phyloP scores from a whole-genome alignment of 2,797 vertebrate genomes.

The Peromyscus melanophrys region DNA sequence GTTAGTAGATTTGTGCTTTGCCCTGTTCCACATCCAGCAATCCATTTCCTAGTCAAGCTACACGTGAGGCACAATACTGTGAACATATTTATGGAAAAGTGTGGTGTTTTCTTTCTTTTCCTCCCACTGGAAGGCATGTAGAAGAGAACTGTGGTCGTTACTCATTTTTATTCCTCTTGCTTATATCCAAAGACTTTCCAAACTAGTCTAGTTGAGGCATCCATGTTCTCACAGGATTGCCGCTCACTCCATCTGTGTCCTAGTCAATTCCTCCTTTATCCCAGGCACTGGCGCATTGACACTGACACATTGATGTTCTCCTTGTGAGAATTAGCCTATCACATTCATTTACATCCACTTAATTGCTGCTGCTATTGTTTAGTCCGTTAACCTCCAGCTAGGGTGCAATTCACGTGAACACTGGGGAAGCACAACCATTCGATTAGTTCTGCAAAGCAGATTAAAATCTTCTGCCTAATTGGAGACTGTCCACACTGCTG shows the following conservation, averaged over 20 bases:
- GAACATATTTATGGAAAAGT: slow-evolving; percentile 62
- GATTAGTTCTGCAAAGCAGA: slow-evolving; percentile 84
- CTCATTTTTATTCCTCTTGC: slow-evolving; percentile 77
- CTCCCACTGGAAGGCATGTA: slow-evolving; percentile 70
- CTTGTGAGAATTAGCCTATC: slow-evolving; percentile 83
- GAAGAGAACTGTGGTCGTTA: slow-evolving; percentile 54
- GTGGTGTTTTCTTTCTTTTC: slow-evolving; percentile 57
- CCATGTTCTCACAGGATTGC: slow-evolving; percentile 3
- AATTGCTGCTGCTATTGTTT: slow-evolving; percentile 83
- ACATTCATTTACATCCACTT: slow-evolving; percentile 84
- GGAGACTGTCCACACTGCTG: slow-evolving; percentile 75
- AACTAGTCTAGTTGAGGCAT: slow-evolving; percentile 43
- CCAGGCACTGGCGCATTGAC: slow-evolving; percentile 53
- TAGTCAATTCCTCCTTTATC: slow-evolving; percentile 58
- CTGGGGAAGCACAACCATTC: slow-evolving; percentile 81
- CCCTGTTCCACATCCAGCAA: slow-evolving; percentile 32
- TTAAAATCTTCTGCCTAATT: slow-evolving; percentile 84
- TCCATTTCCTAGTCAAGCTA: slow-evolving; percentile 68
- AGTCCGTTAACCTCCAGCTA: slow-evolving; percentile 85
- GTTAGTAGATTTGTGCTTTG: slow-evolving; percentile 68
- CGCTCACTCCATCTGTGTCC: slow-evolving; percentile 35
- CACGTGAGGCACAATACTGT: slow-evolving; percentile 68
- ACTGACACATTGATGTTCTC: slow-evolving; percentile 76
- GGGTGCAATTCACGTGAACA: slow-evolving; percentile 82
- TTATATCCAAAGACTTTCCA: slow-evolving; percentile 60